A percentile compares a stretch with the other conserved stretches of the same genome.
phyloP scores from a whole-genome alignment of 2,888 invertebrate genomes.

The Limnephilus lunatus region DNA sequence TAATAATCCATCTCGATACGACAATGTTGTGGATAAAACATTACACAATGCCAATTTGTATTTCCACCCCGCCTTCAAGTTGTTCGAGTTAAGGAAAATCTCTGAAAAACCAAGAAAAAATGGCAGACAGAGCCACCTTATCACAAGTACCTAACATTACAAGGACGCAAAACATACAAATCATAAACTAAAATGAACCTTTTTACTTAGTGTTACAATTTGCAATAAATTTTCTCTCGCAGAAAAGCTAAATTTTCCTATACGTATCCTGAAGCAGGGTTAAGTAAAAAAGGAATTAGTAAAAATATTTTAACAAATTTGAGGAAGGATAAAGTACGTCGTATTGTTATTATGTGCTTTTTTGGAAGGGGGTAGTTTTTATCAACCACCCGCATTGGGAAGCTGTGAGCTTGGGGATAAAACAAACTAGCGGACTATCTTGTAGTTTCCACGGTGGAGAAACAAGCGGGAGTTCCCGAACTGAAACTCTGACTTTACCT shows the following conservation, averaged over 20 bases:
- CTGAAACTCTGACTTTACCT: constrained; percentile 18
- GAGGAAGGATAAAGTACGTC: background rate
- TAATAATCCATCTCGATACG: background rate
- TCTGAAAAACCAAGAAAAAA: background rate
- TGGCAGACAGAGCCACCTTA: background rate
- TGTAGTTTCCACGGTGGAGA: constrained; percentile 18
- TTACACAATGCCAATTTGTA: constrained; percentile 54
- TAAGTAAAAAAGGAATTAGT: background rate
- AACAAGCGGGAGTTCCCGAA: constrained; percentile 27
- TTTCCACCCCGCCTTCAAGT: background rate
- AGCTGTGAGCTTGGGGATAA: background rate
- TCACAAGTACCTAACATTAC: background rate
- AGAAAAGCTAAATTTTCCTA: background rate
- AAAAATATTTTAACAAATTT: background rate
- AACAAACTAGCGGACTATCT: constrained; percentile 12
- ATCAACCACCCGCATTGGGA: background rate
- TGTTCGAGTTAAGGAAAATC: constrained; percentile 10
- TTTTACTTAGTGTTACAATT: background rate
- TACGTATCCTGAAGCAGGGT: background rate
- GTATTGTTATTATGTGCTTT: background rate
- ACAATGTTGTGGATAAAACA: constrained; percentile 7
- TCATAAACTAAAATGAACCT: background rate
- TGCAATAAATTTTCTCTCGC: background rate
- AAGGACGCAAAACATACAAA: background rate
- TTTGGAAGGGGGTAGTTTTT: background rate